Percentiles rank a stretch among this genome's conserved stretches.
Conservation (phyloP, 2,113 vertebrate genomes). For the Steatornis caripensis region DNA sequence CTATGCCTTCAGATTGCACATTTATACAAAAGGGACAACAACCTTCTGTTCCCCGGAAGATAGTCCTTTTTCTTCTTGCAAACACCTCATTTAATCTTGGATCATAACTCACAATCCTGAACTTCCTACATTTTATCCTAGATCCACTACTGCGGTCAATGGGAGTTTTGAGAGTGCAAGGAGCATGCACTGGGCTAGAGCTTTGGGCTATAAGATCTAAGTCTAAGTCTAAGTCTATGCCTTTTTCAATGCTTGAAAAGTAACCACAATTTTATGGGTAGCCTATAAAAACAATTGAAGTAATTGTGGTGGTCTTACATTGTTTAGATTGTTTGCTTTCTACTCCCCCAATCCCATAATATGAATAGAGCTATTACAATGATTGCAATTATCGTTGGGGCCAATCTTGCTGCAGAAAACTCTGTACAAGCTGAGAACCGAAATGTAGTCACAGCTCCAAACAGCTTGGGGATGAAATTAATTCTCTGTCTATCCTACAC, state of each 20-base stretch:
- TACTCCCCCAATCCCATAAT: neutral
- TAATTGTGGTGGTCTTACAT: neutral
- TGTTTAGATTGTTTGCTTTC: constrained; percentile 9
- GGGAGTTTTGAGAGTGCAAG: neutral
- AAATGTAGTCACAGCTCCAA: constrained; percentile 2
- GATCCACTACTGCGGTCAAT: neutral
- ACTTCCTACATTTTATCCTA: neutral
- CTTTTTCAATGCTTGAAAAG: neutral
- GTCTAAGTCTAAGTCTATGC: neutral
- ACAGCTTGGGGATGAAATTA: neutral
- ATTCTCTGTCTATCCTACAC: constrained; percentile 1
- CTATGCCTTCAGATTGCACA: neutral
- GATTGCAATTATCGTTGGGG: neutral
- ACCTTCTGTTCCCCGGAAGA: neutral
- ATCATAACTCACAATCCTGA: neutral
- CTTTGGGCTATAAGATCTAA: neutral
- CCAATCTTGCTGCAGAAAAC: neutral
- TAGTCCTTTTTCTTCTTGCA: neutral
- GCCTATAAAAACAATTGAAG: neutral
- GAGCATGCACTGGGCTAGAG: neutral
- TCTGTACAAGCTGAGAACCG: neutral
- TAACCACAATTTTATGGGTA: neutral
- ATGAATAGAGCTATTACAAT: neutral
- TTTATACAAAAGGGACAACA: neutral
- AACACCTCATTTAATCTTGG: neutral